A percentile compares a stretch with the other conserved stretches of the same genome.
These are phyloP conservation scores for Torymus aiolomorphi DNA, from an alignment of 2,888 invertebrate species.

Conservation along the genomic window DNA sequence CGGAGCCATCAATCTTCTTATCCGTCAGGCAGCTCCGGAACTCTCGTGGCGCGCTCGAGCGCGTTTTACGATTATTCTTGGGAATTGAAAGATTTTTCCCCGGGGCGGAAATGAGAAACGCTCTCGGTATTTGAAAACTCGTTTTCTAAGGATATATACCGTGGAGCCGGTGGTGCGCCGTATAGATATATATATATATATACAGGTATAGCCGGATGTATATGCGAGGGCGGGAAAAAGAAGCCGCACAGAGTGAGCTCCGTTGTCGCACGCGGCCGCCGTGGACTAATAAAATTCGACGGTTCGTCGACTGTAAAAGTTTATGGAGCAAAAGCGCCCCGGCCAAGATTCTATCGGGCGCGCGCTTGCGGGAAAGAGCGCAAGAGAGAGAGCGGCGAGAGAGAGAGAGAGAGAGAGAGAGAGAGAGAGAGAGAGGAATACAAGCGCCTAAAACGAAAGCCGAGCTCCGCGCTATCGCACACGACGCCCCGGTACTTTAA, in stretches of 20 bases:
- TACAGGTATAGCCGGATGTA: background rate
- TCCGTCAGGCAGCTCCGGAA: too few relatives aligned
- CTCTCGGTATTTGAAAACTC: conserved; percentile 21
- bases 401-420: background rate
- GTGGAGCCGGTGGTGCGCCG: background rate
- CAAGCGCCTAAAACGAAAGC: conserved; percentile 62
- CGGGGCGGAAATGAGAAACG: conserved; percentile 27
- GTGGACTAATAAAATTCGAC: conserved; percentile 63
- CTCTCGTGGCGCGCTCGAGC: too few relatives aligned
- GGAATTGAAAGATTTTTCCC: conserved; percentile 37
- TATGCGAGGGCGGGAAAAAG: background rate
- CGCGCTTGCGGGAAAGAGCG: background rate
- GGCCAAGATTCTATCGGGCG: conserved; percentile 70
- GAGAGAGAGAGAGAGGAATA: background rate
- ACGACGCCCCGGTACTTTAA: conserved; percentile 66
- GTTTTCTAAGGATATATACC: conserved; percentile 9
- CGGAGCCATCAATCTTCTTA: conserved; percentile 8
- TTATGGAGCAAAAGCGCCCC: conserved; percentile 68
- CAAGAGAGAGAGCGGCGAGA: background rate
- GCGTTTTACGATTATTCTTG: conserved; percentile 29
- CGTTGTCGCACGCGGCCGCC: conserved; percentile 23
- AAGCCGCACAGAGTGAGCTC: background rate
- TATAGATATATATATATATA: background rate
- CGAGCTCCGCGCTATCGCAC: conserved; percentile 67
- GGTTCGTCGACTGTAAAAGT: conserved; percentile 70